Evolutionary conservation across 2,797 vertebrate genomes (phyloP).

Genomic region (Erpetoichthys calabaricus): DNA sequence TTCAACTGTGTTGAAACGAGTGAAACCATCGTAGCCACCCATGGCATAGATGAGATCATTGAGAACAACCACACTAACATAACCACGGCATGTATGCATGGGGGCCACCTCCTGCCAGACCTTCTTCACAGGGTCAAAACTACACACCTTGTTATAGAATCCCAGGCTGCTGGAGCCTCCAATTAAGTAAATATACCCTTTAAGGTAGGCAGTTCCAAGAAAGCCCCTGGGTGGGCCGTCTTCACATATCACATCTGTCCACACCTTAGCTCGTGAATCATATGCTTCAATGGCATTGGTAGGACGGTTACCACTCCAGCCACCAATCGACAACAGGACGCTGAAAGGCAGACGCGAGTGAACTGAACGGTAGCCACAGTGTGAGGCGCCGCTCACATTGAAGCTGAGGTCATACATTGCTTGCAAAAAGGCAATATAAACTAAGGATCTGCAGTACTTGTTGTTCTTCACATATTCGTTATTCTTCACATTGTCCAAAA

Average conservation of each 20-base stretch:
- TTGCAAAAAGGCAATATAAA: conserved; percentile 31
- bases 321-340: conserved; percentile 61
- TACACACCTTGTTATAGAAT: conserved; percentile 51
- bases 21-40: conserved; percentile 56
- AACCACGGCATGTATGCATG: conserved; percentile 61
- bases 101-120: conserved; percentile 59
- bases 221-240: conserved; percentile 51
- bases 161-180: conserved; percentile 55
- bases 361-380: conserved; percentile 20
- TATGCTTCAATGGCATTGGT: conserved; percentile 61
- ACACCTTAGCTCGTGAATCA: conserved; percentile 39
- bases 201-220: conserved; percentile 49
- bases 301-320: conserved; percentile 47
- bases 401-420: conserved; percentile 26
- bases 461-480: conserved; percentile 44
- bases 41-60: conserved; percentile 60
- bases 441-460: conserved; percentile 27
- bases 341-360: conserved; percentile 53
- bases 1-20: conserved; percentile 52
- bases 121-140: conserved; percentile 44
- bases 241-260: conserved; percentile 43
- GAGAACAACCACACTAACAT: conserved; percentile 54
- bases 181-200: conserved; percentile 45
- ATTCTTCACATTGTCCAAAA: conserved; percentile 47
- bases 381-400: conserved; percentile 13